Conservation (phyloP, 2,797 vertebrate species). For the Enteromius unitaeniatus region DNA sequence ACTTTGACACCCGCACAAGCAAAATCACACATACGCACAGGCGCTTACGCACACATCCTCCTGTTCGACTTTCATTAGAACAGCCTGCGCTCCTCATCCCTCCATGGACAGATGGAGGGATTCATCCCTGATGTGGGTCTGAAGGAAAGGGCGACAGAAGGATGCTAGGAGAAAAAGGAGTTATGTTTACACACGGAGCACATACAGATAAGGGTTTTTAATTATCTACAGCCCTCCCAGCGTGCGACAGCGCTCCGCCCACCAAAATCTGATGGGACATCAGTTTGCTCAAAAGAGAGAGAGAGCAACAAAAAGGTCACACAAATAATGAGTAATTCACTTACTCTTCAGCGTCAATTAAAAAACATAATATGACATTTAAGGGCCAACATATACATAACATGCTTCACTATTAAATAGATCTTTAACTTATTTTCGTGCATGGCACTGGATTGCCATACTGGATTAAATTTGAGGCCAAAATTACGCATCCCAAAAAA, state of each 20-base stretch:
- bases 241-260: neutral
- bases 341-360: constrained; percentile 8
- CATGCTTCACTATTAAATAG: neutral
- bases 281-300: neutral
- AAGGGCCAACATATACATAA: neutral
- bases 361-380: neutral
- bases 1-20: constrained; percentile 35
- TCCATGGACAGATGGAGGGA: constrained; percentile 58
- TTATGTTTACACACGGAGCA: constrained; percentile 45
- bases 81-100: constrained; percentile 53
- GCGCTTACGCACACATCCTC: constrained; percentile 34
- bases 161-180: constrained; percentile 29
- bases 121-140: constrained; percentile 54
- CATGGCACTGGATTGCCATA: neutral
- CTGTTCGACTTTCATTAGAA: constrained; percentile 55
- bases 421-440: neutral
- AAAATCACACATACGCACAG: constrained; percentile 34
- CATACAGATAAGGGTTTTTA: constrained; percentile 48
- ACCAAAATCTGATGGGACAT: constrained; percentile 10
- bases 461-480: neutral
- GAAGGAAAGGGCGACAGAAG: constrained; percentile 35
- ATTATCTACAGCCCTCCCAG: constrained; percentile 44
- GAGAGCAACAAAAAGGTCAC: constrained; percentile 9
- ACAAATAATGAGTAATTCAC: neutral
- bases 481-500: too few relatives aligned